Evolutionary conservation across 1,140 invertebrate genomes (phyloP).

Genomic region (Cherax destructor): DNA sequence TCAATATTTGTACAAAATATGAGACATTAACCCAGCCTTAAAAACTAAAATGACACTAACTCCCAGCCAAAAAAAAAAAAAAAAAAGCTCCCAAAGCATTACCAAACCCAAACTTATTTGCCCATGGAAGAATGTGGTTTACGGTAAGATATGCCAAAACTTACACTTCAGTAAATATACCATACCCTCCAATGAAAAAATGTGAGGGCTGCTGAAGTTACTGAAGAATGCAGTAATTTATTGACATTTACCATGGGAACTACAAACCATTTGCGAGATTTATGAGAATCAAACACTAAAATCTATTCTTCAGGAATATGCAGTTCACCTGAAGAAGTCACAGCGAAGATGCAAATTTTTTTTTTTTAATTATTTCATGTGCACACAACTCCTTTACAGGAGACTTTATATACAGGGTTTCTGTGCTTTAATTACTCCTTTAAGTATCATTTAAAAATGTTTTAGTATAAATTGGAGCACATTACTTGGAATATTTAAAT

Average conservation of each 20-base stretch:
- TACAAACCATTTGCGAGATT: background rate
- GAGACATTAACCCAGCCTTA: constrained; percentile 28
- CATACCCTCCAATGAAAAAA: background rate
- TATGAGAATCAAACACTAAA: constrained; percentile 9
- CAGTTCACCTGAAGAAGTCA: background rate
- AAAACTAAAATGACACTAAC: constrained; percentile 39
- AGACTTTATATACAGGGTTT: constrained; percentile 4
- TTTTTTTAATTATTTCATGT: background rate
- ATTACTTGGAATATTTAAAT: background rate
- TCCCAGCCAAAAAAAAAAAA: background rate
- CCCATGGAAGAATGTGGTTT: constrained; percentile 32
- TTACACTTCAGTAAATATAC: background rate
- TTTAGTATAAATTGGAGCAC: constrained; percentile 1
- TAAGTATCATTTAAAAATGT: background rate
- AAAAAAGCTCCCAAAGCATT: constrained; percentile 43
- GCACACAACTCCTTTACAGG: background rate
- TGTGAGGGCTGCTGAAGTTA: background rate
- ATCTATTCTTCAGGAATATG: background rate
- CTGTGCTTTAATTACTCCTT: background rate
- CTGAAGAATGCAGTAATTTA: background rate
- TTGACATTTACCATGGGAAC: background rate
- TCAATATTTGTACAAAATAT: constrained; percentile 42
- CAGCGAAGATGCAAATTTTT: background rate
- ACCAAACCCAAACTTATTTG: constrained; percentile 31
- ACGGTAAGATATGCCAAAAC: background rate